These are phyloP conservation scores for Euwallacea fornicatus DNA, from an alignment of 1,140 invertebrate genomes.

Conservation along the genomic window DNA sequence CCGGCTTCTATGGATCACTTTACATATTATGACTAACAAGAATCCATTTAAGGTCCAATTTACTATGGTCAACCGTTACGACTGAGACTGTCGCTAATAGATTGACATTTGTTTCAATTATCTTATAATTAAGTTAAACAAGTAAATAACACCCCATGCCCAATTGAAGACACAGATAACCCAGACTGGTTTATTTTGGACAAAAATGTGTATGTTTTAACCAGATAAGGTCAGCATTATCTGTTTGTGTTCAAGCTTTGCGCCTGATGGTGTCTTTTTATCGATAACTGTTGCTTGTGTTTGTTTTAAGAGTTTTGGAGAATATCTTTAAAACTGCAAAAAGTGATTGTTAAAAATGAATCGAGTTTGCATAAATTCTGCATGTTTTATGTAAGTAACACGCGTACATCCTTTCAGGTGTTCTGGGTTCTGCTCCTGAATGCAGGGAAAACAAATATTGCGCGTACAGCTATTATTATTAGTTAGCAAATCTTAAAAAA, in stretches of 20 bases:
- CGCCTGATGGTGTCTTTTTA: no score
- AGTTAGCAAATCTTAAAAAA: neutral
- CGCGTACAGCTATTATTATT: neutral
- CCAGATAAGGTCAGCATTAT: slow-evolving; percentile 15
- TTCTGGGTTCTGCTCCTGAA: slow-evolving; percentile 10
- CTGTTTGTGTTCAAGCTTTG: neutral
- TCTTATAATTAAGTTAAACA: slow-evolving; percentile 39
- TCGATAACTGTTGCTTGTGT: no score
- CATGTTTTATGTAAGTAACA: slow-evolving; percentile 1
- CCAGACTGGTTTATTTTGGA: neutral
- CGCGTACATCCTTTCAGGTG: slow-evolving; percentile 22
- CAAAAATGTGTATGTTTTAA: slow-evolving; percentile 22
- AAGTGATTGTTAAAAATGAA: neutral
- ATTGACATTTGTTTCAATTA: slow-evolving; percentile 39
- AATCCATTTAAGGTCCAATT: no score
- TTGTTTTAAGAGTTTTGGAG: no score
- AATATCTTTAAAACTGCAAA: neutral
- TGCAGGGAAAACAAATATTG: slow-evolving; percentile 19
- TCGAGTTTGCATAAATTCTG: slow-evolving; percentile 9
- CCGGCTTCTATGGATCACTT: no score
- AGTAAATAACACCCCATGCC: slow-evolving; percentile 35
- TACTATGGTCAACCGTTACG: neutral
- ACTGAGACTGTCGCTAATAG: slow-evolving; percentile 26
- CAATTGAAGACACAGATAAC: slow-evolving; percentile 31
- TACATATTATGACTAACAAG: no score